phyloP scores from a whole-genome alignment of 2,113 vertebrate species.

The Colaptes auratus region DNA sequence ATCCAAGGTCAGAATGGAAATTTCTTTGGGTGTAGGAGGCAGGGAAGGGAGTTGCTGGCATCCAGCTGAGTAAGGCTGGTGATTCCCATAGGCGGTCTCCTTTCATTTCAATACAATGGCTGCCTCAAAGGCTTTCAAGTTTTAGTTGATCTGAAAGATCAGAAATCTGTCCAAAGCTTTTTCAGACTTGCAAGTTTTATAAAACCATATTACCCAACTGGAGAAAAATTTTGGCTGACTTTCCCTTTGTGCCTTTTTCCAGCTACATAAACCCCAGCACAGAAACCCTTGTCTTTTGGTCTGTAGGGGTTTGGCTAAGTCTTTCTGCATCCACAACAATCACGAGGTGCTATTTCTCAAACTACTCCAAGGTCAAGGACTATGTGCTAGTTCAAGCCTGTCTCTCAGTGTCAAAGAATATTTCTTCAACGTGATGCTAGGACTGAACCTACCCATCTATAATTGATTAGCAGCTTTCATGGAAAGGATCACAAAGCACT shows the following conservation, averaged over 20 bases:
- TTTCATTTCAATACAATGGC: background rate
- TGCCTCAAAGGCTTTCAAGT: background rate
- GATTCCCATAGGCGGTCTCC: background rate
- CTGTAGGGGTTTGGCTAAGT: background rate
- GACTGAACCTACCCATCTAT: background rate
- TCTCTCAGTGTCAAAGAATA: background rate
- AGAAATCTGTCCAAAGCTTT: background rate
- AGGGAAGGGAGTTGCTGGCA: background rate
- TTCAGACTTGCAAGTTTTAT: background rate
- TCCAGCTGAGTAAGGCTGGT: background rate
- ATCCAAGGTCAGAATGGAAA: background rate
- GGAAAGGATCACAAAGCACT: background rate
- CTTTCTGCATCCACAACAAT: background rate
- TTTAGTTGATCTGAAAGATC: background rate
- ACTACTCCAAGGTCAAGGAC: background rate
- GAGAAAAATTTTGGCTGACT: background rate
- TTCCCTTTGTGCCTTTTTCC: background rate
- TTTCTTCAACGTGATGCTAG: background rate
- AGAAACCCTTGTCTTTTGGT: background rate
- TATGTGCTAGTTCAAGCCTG: background rate
- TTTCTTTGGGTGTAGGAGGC: background rate
- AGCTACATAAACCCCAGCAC: background rate
- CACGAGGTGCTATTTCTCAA: background rate
- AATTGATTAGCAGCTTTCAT: background rate
- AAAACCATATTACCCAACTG: background rate